phyloP scores from a whole-genome alignment of 2,888 invertebrate genomes.

The Coelogynopora nodosa region DNA sequence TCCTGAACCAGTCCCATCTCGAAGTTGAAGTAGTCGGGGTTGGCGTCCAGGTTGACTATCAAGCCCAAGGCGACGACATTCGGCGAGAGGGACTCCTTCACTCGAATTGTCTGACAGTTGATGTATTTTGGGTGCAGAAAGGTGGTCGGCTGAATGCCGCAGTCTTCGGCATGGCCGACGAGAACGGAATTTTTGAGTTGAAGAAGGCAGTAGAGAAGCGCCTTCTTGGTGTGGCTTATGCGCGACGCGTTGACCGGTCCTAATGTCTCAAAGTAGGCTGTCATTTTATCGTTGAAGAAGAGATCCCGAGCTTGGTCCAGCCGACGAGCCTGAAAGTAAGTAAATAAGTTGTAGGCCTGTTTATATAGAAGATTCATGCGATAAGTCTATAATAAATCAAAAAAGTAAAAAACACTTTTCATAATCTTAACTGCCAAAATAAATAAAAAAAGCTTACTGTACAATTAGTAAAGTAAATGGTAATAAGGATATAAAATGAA shows the following conservation, averaged over 20 bases:
- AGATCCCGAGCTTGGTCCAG: not conserved
- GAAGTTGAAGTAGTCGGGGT: slow-evolving; percentile 7
- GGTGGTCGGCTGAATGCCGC: slow-evolving; percentile 27
- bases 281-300: slow-evolving; percentile 35
- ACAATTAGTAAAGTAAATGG: too few relatives aligned
- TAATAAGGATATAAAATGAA: too few relatives aligned
- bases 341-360: too few relatives aligned
- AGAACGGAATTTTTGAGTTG: slow-evolving; percentile 27
- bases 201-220: slow-evolving; percentile 33
- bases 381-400: too few relatives aligned
- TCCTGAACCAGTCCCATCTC: slow-evolving; percentile 37
- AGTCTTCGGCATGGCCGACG: slow-evolving; percentile 36
- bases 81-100: not conserved
- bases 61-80: slow-evolving; percentile 33
- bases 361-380: too few relatives aligned
- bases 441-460: too few relatives aligned
- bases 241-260: slow-evolving; percentile 9
- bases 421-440: too few relatives aligned
- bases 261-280: slow-evolving; percentile 40
- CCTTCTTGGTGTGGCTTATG: not conserved
- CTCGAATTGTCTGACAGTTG: slow-evolving; percentile 35
- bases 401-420: too few relatives aligned
- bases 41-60: slow-evolving; percentile 25
- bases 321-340: not conserved
- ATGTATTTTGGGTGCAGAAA: slow-evolving; percentile 30